Conservation (phyloP, 2,113 vertebrate genomes). For the Limnothrissa miodon region DNA sequence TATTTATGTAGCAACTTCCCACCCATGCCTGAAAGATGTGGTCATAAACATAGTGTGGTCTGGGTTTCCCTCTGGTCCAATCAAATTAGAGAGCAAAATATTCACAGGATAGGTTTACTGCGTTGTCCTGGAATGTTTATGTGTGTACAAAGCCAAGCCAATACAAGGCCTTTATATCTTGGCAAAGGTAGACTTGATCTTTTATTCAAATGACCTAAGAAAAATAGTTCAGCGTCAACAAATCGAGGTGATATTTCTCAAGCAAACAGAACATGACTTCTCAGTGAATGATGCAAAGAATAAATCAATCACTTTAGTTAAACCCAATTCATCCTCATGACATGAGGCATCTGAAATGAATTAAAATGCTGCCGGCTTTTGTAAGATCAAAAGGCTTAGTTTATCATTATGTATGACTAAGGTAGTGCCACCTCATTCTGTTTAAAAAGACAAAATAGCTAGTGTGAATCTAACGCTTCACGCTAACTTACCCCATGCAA, state of each 20-base stretch:
- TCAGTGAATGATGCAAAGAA: not conserved
- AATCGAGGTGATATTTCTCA: not conserved
- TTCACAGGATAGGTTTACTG: not conserved
- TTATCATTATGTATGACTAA: no score
- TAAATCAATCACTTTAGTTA: not conserved
- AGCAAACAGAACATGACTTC: not conserved
- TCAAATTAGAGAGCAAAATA: constrained; percentile 18
- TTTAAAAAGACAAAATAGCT: no score
- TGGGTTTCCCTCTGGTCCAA: constrained; percentile 11
- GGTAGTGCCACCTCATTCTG: no score
- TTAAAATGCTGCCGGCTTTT: not conserved
- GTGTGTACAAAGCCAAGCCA: not conserved
- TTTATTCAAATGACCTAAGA: not conserved
- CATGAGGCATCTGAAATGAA: not conserved
- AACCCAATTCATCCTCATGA: not conserved
- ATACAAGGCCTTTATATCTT: not conserved
- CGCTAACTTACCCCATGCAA: no score
- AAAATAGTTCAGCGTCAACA: not conserved
- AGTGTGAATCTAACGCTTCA: no score
- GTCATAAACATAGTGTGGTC: constrained; percentile 23
- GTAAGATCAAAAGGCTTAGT: not conserved
- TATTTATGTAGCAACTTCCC: not conserved
- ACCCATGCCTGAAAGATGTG: constrained; percentile 22
- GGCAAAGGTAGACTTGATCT: not conserved
- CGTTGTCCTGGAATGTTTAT: not conserved